Conservation (phyloP, 2,888 invertebrate species). For the Muscina levida region DNA sequence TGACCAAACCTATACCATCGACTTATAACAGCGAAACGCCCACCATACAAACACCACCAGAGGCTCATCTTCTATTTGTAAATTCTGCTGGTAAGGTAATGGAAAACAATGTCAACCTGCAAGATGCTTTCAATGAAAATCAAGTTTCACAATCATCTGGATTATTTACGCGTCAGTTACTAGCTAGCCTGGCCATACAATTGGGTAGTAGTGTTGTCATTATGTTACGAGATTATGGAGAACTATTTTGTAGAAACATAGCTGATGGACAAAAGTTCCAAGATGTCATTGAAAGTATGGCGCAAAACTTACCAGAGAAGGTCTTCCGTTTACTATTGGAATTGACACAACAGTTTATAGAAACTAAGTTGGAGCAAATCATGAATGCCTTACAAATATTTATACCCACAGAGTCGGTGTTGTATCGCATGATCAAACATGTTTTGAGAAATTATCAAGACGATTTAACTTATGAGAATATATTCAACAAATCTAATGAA, state of each 20-base stretch:
- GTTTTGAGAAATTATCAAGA: slow-evolving; percentile 55
- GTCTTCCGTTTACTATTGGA: slow-evolving; percentile 64
- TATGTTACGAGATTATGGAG: slow-evolving; percentile 51
- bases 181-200: slow-evolving; percentile 35
- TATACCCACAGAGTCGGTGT: slow-evolving; percentile 71
- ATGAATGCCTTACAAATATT: slow-evolving; percentile 58
- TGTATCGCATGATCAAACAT: slow-evolving; percentile 66
- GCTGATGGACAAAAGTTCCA: slow-evolving; percentile 68
- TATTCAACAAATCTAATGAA: slow-evolving; percentile 28
- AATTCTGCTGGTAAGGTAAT: background rate
- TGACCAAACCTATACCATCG: slow-evolving; percentile 71
- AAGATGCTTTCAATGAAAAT: slow-evolving; percentile 30
- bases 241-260: slow-evolving; percentile 64
- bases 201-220: slow-evolving; percentile 54
- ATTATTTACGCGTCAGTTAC: background rate
- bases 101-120: background rate
- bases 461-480: background rate
- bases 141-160: background rate
- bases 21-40: slow-evolving; percentile 32
- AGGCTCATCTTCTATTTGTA: slow-evolving; percentile 22
- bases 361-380: slow-evolving; percentile 54
- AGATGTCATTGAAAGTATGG: slow-evolving; percentile 66
- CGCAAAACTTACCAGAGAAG: slow-evolving; percentile 33
- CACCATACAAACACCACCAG: background rate
- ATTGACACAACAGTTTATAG: slow-evolving; percentile 68